Evolutionary conservation across 1,140 invertebrate species (phyloP).

Genomic region (Reticulitermes speratus): DNA sequence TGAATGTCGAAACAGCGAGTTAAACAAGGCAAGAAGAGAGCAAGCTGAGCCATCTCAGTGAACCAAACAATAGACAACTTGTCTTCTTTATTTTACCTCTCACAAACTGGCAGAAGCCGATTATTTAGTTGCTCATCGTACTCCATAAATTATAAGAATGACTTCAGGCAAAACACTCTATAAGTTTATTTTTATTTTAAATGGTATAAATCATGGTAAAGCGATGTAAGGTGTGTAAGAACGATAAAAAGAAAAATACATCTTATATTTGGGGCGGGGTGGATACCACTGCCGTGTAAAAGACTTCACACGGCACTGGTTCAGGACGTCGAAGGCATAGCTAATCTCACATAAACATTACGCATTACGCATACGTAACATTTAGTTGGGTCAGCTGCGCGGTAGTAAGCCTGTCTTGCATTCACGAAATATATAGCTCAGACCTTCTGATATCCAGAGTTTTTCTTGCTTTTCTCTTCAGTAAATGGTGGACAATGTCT

Average conservation of each 20-base stretch:
- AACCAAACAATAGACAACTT: conserved; percentile 12
- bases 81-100: conserved; percentile 11
- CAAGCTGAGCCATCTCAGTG: not conserved
- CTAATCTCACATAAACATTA: too few species aligned
- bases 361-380: too few species aligned
- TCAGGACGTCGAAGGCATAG: too few species aligned
- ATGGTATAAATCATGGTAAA: conserved; percentile 14
- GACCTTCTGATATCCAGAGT: too few species aligned
- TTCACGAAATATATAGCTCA: too few species aligned
- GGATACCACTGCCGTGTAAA: too few species aligned
- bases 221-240: not conserved
- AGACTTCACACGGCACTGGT: not conserved
- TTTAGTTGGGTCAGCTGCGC: too few species aligned
- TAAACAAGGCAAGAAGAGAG: not conserved
- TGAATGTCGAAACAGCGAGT: not conserved
- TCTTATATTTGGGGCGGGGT: not conserved
- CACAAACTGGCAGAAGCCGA: not conserved
- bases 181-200: not conserved
- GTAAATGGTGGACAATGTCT: too few species aligned
- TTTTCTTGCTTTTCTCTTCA: too few species aligned
- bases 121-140: not conserved
- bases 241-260: not conserved
- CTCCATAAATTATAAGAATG: not conserved
- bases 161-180: not conserved
- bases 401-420: too few species aligned